These are phyloP conservation scores for Ceratitis capitata DNA, from an alignment of 1,140 invertebrate genomes.

Conservation along the genomic window DNA sequence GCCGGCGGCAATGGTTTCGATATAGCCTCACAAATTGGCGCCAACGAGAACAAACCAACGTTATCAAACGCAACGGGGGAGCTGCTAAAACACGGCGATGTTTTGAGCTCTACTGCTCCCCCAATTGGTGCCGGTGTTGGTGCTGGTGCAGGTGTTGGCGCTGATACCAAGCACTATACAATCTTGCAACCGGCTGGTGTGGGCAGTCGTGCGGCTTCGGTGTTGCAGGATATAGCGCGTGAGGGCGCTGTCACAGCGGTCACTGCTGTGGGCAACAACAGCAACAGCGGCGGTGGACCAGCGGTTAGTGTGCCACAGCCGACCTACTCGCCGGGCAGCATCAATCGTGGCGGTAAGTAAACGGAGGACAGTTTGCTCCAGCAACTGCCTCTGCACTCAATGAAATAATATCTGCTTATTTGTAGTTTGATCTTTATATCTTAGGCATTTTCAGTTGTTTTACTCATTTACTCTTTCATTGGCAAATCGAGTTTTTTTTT, in stretches of 20 bases:
- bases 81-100: neutral
- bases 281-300: conserved; percentile 51
- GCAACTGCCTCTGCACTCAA: neutral
- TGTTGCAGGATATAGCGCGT: conserved; percentile 78
- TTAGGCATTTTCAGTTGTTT: conserved; percentile 15
- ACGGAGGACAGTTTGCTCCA: neutral
- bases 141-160: neutral
- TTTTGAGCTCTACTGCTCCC: neutral
- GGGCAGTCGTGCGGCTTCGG: conserved; percentile 79
- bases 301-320: conserved; percentile 57
- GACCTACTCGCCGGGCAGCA: conserved; percentile 78
- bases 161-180: conserved; percentile 78
- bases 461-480: neutral
- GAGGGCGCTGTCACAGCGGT: conserved; percentile 73
- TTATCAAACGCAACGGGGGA: neutral
- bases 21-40: conserved; percentile 32
- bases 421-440: neutral
- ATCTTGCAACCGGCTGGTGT: conserved; percentile 82
- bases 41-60: neutral
- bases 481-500: neutral
- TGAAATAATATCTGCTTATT: neutral
- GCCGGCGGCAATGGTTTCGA: conserved; percentile 18
- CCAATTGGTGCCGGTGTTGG: too few species aligned
- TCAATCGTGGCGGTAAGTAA: conserved; percentile 79
- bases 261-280: conserved; percentile 72